Conservation (phyloP, 2,888 invertebrate species). For the Choreutis nemorana region DNA sequence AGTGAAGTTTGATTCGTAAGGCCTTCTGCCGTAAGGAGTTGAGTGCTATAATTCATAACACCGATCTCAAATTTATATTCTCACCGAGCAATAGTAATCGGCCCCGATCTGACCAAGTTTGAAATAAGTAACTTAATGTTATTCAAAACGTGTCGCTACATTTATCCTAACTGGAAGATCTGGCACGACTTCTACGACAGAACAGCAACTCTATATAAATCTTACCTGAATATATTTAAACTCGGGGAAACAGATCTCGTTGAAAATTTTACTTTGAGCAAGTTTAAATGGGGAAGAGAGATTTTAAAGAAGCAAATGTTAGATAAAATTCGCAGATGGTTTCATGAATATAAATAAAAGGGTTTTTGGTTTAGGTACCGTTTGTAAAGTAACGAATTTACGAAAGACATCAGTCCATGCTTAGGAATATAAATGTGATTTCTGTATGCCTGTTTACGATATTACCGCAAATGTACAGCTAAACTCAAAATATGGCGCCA, state of each 20-base stretch:
- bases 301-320: neutral
- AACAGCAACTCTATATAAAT: conserved; percentile 43
- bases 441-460: no score
- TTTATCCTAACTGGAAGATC: conserved; percentile 57
- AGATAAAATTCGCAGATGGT: neutral
- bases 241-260: conserved; percentile 14
- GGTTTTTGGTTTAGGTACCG: no score
- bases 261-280: conserved; percentile 7
- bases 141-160: conserved; percentile 59
- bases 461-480: no score
- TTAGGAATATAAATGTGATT: no score
- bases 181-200: conserved; percentile 49
- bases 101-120: conserved; percentile 23
- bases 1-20: no score
- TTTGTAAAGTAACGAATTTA: no score
- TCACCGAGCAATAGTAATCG: conserved; percentile 16
- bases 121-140: conserved; percentile 41
- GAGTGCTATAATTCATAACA: conserved; percentile 23
- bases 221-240: conserved; percentile 23
- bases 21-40: no score
- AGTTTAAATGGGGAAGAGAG: conserved; percentile 5
- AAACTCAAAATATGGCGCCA: no score
- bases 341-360: no score
- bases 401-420: no score
- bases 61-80: conserved; percentile 27